Conservation (phyloP, 1,140 invertebrate species). For the Caligus rogercresseyi region DNA sequence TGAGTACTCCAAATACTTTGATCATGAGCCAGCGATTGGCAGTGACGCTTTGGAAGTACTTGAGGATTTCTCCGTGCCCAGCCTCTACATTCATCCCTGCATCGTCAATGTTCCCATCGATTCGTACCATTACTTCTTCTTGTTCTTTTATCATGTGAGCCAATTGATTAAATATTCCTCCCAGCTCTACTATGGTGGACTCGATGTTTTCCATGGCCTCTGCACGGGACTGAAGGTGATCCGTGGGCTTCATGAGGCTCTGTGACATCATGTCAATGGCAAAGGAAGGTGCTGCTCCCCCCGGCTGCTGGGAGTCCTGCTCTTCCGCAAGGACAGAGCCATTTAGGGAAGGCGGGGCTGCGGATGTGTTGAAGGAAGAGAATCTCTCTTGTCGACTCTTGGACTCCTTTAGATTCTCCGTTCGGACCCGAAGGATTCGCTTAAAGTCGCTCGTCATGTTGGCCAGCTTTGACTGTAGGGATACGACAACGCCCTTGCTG, state of each 20-base stretch:
- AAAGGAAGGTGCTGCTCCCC: background rate
- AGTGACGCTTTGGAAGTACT: constrained; percentile 87
- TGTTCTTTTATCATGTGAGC: constrained; percentile 99
- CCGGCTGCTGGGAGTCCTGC: background rate
- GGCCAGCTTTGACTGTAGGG: constrained; percentile 83
- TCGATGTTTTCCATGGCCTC: constrained; percentile 99
- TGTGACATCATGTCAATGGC: background rate
- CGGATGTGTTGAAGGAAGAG: background rate
- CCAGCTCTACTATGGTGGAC: constrained; percentile 95
- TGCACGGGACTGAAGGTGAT: constrained; percentile 74
- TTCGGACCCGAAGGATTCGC: constrained; percentile 69
- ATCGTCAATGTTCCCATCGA: constrained; percentile 91
- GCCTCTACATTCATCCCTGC: constrained; percentile 90
- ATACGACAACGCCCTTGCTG: constrained; percentile 84
- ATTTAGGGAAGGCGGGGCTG: background rate
- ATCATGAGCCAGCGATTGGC: constrained; percentile 98
- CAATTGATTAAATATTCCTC: constrained; percentile 91
- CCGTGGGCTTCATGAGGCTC: constrained; percentile 37
- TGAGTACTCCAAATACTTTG: constrained; percentile 93
- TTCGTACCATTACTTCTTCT: constrained; percentile 76
- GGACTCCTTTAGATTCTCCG: constrained; percentile 39
- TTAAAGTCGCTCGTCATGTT: constrained; percentile 94
- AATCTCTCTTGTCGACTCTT: constrained; percentile 6
- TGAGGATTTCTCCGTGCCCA: constrained; percentile 87
- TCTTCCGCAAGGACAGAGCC: constrained; percentile 1